Percentiles rank a stretch among this genome's conserved stretches.
Evolutionary conservation across 2,888 invertebrate species (phyloP).

Genomic region (Pseudolycoriella hygida): DNA sequence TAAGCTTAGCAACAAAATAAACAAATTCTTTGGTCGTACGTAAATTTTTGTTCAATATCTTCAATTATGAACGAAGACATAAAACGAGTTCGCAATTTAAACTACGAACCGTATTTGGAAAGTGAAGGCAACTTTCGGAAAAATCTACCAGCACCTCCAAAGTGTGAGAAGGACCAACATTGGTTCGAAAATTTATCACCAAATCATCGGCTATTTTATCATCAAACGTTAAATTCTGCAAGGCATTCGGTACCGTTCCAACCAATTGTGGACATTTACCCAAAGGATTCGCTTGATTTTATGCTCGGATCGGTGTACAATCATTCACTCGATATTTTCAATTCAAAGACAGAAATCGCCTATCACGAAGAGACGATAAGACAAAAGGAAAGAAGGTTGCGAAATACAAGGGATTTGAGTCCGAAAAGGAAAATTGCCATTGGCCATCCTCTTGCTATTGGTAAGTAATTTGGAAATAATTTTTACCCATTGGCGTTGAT

Average conservation of each 20-base stretch:
- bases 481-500: neutral
- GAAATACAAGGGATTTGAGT: slow-evolving; percentile 33
- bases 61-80: neutral
- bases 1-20: no score
- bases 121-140: slow-evolving; percentile 30
- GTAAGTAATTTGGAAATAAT: slow-evolving; percentile 14
- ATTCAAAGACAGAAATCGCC: neutral
- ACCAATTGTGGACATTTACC: slow-evolving; percentile 20
- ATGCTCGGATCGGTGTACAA: slow-evolving; percentile 46
- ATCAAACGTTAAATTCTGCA: slow-evolving; percentile 35
- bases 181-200: slow-evolving; percentile 27
- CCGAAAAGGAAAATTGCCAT: slow-evolving; percentile 29
- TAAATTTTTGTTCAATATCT: no score
- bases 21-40: no score
- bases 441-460: slow-evolving; percentile 31
- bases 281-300: slow-evolving; percentile 51
- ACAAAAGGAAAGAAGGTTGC: slow-evolving; percentile 44
- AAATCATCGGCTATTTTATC: slow-evolving; percentile 31
- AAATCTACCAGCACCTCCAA: slow-evolving; percentile 20
- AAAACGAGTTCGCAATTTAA: slow-evolving; percentile 17
- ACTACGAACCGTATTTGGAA: slow-evolving; percentile 27
- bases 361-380: neutral
- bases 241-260: slow-evolving; percentile 30
- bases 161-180: slow-evolving; percentile 12
- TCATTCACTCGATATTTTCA: slow-evolving; percentile 28